Conservation (phyloP, 2,888 invertebrate species). For the Drosophila anceps region DNA sequence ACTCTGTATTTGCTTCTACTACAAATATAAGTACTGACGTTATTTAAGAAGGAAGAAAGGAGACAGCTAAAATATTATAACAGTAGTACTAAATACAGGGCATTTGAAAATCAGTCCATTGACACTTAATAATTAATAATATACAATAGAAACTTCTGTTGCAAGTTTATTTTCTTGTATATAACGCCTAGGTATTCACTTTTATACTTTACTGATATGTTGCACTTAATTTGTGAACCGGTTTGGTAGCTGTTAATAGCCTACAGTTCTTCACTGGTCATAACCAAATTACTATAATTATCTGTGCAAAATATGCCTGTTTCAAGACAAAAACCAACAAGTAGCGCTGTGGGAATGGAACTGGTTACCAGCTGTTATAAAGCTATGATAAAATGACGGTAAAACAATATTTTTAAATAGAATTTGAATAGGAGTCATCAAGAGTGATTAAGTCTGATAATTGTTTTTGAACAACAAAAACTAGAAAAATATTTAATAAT, state of each 20-base stretch:
- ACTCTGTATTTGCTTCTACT: no score
- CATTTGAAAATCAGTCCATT: neutral
- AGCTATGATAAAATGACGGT: neutral
- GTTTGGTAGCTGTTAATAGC: conserved; percentile 28
- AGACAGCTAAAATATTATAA: no score
- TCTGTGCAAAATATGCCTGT: conserved; percentile 59
- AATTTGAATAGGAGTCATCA: neutral
- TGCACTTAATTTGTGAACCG: conserved; percentile 29
- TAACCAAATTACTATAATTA: conserved; percentile 58
- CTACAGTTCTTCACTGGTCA: conserved; percentile 7
- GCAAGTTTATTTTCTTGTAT: conserved; percentile 2
- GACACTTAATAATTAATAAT: conserved; percentile 3
- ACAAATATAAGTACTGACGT: no score
- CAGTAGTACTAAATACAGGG: neutral
- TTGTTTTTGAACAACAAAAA: no score
- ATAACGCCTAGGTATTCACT: conserved; percentile 1
- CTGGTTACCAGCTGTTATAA: conserved; percentile 23
- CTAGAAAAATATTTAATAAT: no score
- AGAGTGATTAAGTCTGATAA: neutral
- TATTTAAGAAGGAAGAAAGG: no score
- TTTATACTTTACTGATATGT: no score
- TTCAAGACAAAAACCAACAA: conserved; percentile 73
- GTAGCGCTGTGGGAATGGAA: conserved; percentile 58
- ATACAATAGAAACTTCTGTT: conserved; percentile 12
- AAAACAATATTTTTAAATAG: neutral